phyloP scores from a whole-genome alignment of 2,797 vertebrate species.

The Chelidonichthys spinosus region DNA sequence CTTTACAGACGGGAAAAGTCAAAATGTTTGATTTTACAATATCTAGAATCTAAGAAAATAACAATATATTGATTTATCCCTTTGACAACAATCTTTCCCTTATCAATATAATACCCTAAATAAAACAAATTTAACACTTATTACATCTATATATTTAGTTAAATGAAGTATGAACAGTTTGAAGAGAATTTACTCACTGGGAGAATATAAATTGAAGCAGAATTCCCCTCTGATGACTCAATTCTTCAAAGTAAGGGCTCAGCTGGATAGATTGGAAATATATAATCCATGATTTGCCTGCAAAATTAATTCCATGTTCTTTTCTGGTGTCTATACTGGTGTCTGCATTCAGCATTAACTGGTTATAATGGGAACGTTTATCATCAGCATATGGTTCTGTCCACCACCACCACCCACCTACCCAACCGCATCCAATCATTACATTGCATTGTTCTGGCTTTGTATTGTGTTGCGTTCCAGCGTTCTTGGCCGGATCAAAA shows the following conservation, averaged over 20 bases:
- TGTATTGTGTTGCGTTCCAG: conserved; percentile 56
- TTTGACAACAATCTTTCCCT: background rate
- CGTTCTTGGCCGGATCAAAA: conserved; percentile 24
- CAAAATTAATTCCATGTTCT: background rate
- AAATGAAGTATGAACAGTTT: background rate
- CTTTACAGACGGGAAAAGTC: background rate
- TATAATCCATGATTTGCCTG: conserved; percentile 26
- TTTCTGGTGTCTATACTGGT: background rate
- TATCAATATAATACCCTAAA: background rate
- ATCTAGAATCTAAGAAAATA: background rate
- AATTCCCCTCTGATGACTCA: conserved; percentile 30
- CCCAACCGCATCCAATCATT: conserved; percentile 71
- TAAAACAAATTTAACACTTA: background rate
- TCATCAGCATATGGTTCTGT: conserved; percentile 25
- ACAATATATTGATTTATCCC: background rate
- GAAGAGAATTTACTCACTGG: conserved; percentile 52
- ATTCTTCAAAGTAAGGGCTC: conserved; percentile 33
- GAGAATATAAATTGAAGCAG: conserved; percentile 31
- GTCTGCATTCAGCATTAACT: conserved; percentile 19
- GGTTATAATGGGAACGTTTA: conserved; percentile 26
- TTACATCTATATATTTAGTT: no score
- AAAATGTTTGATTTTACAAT: no score
- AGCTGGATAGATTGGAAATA: conserved; percentile 11
- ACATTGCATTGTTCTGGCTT: conserved; percentile 52
- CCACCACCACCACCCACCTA: conserved; percentile 31